Conservation (phyloP, 2,888 invertebrate genomes). For the Oeneis ivallda region DNA sequence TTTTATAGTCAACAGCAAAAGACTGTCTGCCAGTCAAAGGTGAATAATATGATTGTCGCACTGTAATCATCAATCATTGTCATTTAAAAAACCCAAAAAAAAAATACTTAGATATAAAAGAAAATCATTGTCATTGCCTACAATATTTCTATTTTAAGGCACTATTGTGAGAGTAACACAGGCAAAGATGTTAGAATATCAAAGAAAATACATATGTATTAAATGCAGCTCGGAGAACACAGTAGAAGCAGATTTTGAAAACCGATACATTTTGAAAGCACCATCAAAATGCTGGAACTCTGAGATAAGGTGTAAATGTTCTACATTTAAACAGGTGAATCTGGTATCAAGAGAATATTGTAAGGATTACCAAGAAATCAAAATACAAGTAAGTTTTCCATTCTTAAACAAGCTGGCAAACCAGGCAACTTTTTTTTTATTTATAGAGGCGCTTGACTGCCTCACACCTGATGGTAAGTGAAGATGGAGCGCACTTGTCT, state of each 20-base stretch:
- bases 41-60: no score
- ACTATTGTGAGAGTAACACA: constrained; percentile 89
- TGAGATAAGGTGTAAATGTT: constrained; percentile 77
- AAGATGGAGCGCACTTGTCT: no score
- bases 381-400: constrained; percentile 84
- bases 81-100: no score
- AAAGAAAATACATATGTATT: constrained; percentile 86
- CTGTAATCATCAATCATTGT: no score
- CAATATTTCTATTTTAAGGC: constrained; percentile 66
- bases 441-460: no score
- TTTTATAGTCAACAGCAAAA: no score
- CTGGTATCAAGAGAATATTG: constrained; percentile 84
- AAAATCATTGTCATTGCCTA: background rate
- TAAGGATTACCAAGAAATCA: constrained; percentile 92
- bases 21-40: no score
- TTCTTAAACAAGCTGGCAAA: no score
- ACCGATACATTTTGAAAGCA: constrained; percentile 81
- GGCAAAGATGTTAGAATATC: constrained; percentile 88
- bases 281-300: constrained; percentile 81
- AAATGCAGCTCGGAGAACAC: constrained; percentile 87
- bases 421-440: no score
- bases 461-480: no score
- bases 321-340: constrained; percentile 78
- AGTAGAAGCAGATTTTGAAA: constrained; percentile 86
- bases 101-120: no score